Percentiles rank a stretch among this genome's conserved stretches.
Evolutionary conservation across 2,113 vertebrate genomes (phyloP).

Genomic region (Ardeotis arabs): DNA sequence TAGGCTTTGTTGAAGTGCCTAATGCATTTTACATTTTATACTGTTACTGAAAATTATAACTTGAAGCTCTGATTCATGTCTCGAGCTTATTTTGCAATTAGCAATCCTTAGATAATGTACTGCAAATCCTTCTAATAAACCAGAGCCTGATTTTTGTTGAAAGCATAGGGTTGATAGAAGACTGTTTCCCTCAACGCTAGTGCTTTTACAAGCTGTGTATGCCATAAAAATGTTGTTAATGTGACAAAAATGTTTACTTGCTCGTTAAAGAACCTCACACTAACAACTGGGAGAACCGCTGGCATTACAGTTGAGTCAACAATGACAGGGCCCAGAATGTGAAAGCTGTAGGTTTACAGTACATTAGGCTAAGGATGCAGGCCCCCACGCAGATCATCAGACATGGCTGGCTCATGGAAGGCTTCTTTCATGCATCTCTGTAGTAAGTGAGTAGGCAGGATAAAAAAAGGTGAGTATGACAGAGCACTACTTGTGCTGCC

Average conservation of each 20-base stretch:
- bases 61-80: slow-evolving; percentile 17
- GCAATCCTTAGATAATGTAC: slow-evolving; percentile 37
- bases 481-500: neutral
- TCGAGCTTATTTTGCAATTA: slow-evolving; percentile 37
- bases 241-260: slow-evolving; percentile 27
- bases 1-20: neutral
- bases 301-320: neutral
- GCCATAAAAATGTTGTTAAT: neutral
- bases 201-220: neutral
- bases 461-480: neutral
- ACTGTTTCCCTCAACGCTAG: neutral
- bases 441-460: too few species aligned
- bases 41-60: neutral
- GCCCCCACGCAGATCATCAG: neutral
- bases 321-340: neutral
- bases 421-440: neutral
- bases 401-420: neutral
- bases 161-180: slow-evolving; percentile 4
- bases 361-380: neutral
- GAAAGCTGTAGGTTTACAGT: neutral
- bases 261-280: neutral
- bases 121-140: slow-evolving; percentile 53
- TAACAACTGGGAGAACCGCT: neutral
- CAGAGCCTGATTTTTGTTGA: neutral
- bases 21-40: neutral